phyloP scores from a whole-genome alignment of 2,113 vertebrate species.

The Epinephelus lanceolatus region DNA sequence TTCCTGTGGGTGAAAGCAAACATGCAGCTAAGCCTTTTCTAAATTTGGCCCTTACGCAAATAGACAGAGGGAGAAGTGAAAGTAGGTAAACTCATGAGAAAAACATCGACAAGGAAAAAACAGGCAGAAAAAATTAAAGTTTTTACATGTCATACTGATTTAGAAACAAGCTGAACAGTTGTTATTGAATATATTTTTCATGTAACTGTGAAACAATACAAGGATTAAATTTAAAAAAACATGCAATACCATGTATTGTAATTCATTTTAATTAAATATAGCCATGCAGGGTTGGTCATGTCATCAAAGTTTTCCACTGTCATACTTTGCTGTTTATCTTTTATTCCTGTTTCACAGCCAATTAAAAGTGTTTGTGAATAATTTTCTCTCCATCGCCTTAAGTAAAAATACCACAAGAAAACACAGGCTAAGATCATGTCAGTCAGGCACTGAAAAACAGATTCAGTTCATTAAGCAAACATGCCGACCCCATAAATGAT shows the following conservation, averaged over 20 bases:
- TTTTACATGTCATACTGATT: not conserved
- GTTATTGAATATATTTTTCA: no score
- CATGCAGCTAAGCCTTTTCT: conserved; percentile 14
- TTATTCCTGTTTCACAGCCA: not conserved
- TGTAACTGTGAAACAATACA: no score
- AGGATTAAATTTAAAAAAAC: not conserved
- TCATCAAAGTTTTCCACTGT: not conserved
- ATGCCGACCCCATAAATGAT: not conserved
- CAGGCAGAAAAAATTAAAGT: not conserved
- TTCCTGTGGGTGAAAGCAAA: not conserved
- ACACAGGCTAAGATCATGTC: not conserved
- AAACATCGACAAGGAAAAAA: not conserved
- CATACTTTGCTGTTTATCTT: not conserved
- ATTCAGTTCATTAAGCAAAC: not conserved
- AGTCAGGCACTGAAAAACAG: not conserved
- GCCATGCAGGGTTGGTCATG: no score
- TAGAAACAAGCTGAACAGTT: no score
- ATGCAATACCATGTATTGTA: not conserved
- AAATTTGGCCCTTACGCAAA: not conserved
- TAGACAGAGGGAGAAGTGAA: conserved; percentile 4
- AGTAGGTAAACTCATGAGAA: conserved; percentile 7
- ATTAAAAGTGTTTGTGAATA: not conserved
- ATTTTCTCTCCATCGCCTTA: not conserved
- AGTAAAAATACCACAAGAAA: not conserved
- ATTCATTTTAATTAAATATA: not conserved